A percentile compares a stretch with the other conserved stretches of the same genome.
Evolutionary conservation across 2,797 vertebrate genomes (phyloP).

Genomic region (Notolepis coatsorum): DNA sequence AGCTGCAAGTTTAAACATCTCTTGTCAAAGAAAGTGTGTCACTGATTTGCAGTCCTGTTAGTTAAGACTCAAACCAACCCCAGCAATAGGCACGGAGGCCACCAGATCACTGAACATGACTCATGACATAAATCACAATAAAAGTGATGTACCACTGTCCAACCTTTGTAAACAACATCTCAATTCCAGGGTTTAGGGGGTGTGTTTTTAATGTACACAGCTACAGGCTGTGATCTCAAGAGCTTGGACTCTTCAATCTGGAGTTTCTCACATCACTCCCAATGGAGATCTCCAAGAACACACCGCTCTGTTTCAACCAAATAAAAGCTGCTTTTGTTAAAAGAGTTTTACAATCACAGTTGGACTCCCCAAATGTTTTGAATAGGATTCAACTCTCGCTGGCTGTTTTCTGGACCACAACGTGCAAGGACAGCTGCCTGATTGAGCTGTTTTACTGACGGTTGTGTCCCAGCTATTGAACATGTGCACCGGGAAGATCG

Average conservation of each 20-base stretch:
- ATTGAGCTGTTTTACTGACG: constrained; percentile 13
- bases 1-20: constrained; percentile 38
- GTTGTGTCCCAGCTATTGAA: constrained; percentile 5
- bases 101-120: constrained; percentile 22
- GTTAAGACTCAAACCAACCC: background rate
- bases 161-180: constrained; percentile 4
- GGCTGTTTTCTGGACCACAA: constrained; percentile 36
- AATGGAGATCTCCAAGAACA: constrained; percentile 32
- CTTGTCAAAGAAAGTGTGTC: constrained; percentile 15
- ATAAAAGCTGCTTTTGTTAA: constrained; percentile 38
- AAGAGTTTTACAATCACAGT: constrained; percentile 21
- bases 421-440: constrained; percentile 36
- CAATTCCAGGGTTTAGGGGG: constrained; percentile 3
- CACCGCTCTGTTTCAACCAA: too few relatives aligned
- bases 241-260: constrained; percentile 11
- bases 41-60: constrained; percentile 10
- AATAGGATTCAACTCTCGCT: constrained; percentile 11
- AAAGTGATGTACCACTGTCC: constrained; percentile 11
- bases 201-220: constrained; percentile 11
- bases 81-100: background rate
- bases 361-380: constrained; percentile 17
- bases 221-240: constrained; percentile 16
- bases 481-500: background rate
- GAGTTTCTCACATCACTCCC: constrained; percentile 31
- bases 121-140: background rate